phyloP scores from a whole-genome alignment of 2,888 invertebrate species.

The Eupithecia exiguata region DNA sequence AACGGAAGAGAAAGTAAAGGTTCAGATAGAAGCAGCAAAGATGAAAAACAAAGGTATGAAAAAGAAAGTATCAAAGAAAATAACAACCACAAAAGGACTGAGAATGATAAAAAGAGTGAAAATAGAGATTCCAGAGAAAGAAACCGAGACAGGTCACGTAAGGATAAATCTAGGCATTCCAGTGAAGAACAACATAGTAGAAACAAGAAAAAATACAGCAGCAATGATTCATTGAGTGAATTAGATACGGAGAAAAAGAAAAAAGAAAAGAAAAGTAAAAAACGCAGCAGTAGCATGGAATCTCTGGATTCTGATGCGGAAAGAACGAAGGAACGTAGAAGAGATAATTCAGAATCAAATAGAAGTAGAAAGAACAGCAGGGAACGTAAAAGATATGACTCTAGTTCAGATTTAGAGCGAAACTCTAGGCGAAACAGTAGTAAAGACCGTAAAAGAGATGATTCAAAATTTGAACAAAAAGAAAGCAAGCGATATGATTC shows the following conservation, averaged over 20 bases:
- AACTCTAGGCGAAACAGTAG: neutral
- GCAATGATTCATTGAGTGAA: constrained; percentile 36
- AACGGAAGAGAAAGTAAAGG: constrained; percentile 55
- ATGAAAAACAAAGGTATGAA: constrained; percentile 30
- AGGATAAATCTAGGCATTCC: constrained; percentile 51
- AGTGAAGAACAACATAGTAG: constrained; percentile 50
- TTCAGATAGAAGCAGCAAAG: constrained; percentile 48
- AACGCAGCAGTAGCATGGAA: constrained; percentile 35
- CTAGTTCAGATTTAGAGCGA: constrained; percentile 54
- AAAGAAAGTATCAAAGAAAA: constrained; percentile 35
- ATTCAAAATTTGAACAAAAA: neutral
- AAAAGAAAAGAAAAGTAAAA: constrained; percentile 30
- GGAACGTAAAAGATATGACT: constrained; percentile 43
- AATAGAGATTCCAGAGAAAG: constrained; percentile 34
- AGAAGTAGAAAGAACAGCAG: constrained; percentile 8
- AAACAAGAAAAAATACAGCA: constrained; percentile 38
- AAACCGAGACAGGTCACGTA: constrained; percentile 42
- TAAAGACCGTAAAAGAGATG: neutral
- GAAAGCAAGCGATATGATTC: neutral
- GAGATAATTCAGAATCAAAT: constrained; percentile 44
- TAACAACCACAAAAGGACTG: constrained; percentile 45
- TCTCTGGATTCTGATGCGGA: constrained; percentile 40
- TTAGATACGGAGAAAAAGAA: constrained; percentile 34
- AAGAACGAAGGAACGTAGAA: constrained; percentile 38
- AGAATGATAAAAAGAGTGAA: constrained; percentile 51